A percentile compares a stretch with the other conserved stretches of the same genome.
Evolutionary conservation across 2,888 invertebrate species (phyloP).

Genomic region (Allophyes oxyacanthae): DNA sequence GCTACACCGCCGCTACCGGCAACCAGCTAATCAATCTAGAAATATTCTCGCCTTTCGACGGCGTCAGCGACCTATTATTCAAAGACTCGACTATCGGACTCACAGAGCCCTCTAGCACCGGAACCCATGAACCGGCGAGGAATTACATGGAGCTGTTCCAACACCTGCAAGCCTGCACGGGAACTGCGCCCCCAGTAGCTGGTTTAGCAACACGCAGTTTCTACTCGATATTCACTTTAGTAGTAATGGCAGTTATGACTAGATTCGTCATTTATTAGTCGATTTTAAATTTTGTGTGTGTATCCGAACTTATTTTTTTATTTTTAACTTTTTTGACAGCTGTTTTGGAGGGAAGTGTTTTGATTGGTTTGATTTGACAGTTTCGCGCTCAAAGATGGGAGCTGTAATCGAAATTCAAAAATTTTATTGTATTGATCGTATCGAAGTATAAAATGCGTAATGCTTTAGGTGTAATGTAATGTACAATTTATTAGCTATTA

Average conservation of each 20-base stretch:
- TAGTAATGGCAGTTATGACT: slow-evolving; percentile 66
- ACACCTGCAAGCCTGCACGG: slow-evolving; percentile 78
- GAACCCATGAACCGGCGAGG: slow-evolving; percentile 77
- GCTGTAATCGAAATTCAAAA: background rate
- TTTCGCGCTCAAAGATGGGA: slow-evolving; percentile 1
- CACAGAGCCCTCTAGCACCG: slow-evolving; percentile 74
- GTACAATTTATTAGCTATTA: too few relatives aligned
- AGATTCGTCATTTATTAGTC: slow-evolving; percentile 64
- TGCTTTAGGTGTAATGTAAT: too few relatives aligned
- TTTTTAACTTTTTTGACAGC: slow-evolving; percentile 32
- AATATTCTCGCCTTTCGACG: slow-evolving; percentile 90
- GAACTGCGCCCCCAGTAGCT: slow-evolving; percentile 59
- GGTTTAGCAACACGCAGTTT: slow-evolving; percentile 62
- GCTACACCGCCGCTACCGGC: slow-evolving; percentile 75
- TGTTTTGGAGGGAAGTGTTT: slow-evolving; percentile 46
- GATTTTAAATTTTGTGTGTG: slow-evolving; percentile 6
- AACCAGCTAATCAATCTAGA: slow-evolving; percentile 83
- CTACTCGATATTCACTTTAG: slow-evolving; percentile 69
- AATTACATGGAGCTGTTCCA: slow-evolving; percentile 89
- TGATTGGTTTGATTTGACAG: slow-evolving; percentile 7
- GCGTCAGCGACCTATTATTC: slow-evolving; percentile 88
- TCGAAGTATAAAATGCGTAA: too few relatives aligned
- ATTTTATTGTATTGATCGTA: background rate
- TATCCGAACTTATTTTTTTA: slow-evolving; percentile 32
- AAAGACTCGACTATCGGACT: slow-evolving; percentile 90